These are phyloP conservation scores for Periplaneta americana DNA, from an alignment of 1,140 invertebrate species.

Conservation along the genomic window DNA sequence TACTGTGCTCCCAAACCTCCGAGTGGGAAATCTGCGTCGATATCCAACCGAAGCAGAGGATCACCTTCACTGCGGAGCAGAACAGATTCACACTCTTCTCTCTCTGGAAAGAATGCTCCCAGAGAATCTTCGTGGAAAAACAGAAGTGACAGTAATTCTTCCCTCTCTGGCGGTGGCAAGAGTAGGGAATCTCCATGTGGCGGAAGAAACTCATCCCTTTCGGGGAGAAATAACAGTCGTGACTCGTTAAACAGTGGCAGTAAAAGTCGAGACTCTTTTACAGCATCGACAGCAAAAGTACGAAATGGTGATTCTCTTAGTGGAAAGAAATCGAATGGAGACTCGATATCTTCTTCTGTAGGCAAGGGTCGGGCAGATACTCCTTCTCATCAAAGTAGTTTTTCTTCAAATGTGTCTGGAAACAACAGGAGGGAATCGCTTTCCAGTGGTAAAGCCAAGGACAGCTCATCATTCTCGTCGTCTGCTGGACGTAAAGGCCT, in stretches of 20 bases:
- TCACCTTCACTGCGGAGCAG: not conserved
- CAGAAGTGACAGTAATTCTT: slow-evolving; percentile 5
- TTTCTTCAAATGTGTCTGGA: slow-evolving; percentile 8
- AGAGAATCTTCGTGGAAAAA: slow-evolving; percentile 13
- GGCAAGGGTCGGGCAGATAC: not conserved
- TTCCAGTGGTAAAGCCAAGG: slow-evolving; percentile 9
- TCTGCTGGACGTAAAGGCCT: slow-evolving; percentile 1
- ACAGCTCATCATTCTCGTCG: not conserved
- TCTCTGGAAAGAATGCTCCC: not conserved
- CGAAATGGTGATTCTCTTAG: slow-evolving; percentile 4
- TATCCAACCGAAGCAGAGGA: slow-evolving; percentile 19
- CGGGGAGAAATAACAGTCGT: not conserved
- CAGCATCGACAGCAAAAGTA: not conserved
- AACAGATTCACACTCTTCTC: not conserved
- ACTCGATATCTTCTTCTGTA: slow-evolving; percentile 3
- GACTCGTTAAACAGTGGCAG: not conserved
- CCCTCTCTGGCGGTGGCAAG: slow-evolving; percentile 1
- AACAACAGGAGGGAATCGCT: slow-evolving; percentile 4
- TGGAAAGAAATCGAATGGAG: not conserved
- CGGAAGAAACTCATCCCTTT: slow-evolving; percentile 6
- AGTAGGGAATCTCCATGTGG: not conserved
- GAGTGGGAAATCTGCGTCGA: slow-evolving; percentile 36
- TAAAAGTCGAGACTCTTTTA: not conserved
- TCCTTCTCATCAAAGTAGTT: slow-evolving; percentile 2
- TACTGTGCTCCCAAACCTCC: slow-evolving; percentile 51